These are phyloP conservation scores for Arrhamphus sclerolepis DNA, from an alignment of 2,797 vertebrate species.

Conservation along the genomic window DNA sequence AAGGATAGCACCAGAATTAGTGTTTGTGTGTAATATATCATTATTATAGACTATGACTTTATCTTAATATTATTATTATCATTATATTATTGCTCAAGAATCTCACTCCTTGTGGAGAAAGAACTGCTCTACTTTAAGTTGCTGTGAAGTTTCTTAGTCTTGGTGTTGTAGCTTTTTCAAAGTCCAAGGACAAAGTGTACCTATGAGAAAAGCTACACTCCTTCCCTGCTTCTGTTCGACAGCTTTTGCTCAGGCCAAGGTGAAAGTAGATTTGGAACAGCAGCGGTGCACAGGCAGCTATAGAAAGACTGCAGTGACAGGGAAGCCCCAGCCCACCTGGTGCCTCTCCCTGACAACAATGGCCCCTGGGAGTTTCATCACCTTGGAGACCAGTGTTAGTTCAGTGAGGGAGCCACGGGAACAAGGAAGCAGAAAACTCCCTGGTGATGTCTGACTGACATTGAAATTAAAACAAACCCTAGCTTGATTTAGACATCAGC, in stretches of 20 bases:
- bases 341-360: slow-evolving; percentile 56
- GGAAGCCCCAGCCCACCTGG: slow-evolving; percentile 46
- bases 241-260: slow-evolving; percentile 20
- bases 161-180: slow-evolving; percentile 32
- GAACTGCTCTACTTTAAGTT: slow-evolving; percentile 55
- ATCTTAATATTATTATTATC: too few relatives aligned
- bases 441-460: slow-evolving; percentile 27
- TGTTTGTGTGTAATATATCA: too few relatives aligned
- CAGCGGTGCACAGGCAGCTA: slow-evolving; percentile 8
- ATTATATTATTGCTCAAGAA: slow-evolving; percentile 32
- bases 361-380: slow-evolving; percentile 53
- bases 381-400: slow-evolving; percentile 63
- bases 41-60: too few relatives aligned
- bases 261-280: slow-evolving; percentile 22
- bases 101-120: slow-evolving; percentile 38
- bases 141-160: slow-evolving; percentile 31
- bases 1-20: too few relatives aligned
- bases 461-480: slow-evolving; percentile 25
- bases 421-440: slow-evolving; percentile 41
- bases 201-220: slow-evolving; percentile 21
- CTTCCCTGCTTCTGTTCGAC: slow-evolving; percentile 18
- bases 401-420: slow-evolving; percentile 29
- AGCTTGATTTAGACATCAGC: slow-evolving; percentile 15
- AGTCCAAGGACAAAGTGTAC: slow-evolving; percentile 47
- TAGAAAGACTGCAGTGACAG: slow-evolving; percentile 31